phyloP scores from a whole-genome alignment of 1,140 invertebrate species.

The Samia ricini region DNA sequence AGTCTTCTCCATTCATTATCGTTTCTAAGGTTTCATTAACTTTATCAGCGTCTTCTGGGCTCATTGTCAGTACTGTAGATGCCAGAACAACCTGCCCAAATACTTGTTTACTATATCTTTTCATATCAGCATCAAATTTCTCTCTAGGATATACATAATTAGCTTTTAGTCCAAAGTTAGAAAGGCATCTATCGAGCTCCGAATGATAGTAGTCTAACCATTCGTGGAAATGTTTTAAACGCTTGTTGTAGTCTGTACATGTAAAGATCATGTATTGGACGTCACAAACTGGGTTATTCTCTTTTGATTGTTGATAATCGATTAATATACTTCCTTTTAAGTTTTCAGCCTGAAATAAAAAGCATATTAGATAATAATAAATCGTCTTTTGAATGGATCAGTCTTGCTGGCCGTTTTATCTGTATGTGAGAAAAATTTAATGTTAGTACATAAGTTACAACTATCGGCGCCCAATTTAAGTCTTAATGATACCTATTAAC shows the following conservation, averaged over 20 bases:
- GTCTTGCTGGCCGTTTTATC: too few species aligned
- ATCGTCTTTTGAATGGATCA: too few species aligned
- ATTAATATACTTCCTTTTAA: too few species aligned
- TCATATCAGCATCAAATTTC: slow-evolving; percentile 31
- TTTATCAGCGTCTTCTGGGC: neutral
- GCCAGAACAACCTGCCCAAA: slow-evolving; percentile 6
- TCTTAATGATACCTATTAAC: too few species aligned
- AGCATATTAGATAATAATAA: too few species aligned
- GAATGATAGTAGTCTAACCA: slow-evolving; percentile 37
- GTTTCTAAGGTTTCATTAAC: slow-evolving; percentile 8
- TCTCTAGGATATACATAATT: slow-evolving; percentile 28
- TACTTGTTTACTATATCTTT: slow-evolving; percentile 21
- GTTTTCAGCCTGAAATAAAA: too few species aligned
- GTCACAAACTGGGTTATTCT: slow-evolving; percentile 22
- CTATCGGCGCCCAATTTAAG: too few species aligned
- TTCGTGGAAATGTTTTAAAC: slow-evolving; percentile 21
- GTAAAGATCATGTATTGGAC: slow-evolving; percentile 29
- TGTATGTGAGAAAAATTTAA: too few species aligned
- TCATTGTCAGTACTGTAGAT: neutral
- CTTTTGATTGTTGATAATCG: slow-evolving; percentile 28
- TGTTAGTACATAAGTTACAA: too few species aligned
- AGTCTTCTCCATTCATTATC: neutral
- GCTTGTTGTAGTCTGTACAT: slow-evolving; percentile 22
- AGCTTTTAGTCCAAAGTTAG: slow-evolving; percentile 20
- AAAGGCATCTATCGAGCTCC: slow-evolving; percentile 24